Evolutionary conservation across 2,797 vertebrate species (phyloP).

Genomic region (Enteromius radiatus): DNA sequence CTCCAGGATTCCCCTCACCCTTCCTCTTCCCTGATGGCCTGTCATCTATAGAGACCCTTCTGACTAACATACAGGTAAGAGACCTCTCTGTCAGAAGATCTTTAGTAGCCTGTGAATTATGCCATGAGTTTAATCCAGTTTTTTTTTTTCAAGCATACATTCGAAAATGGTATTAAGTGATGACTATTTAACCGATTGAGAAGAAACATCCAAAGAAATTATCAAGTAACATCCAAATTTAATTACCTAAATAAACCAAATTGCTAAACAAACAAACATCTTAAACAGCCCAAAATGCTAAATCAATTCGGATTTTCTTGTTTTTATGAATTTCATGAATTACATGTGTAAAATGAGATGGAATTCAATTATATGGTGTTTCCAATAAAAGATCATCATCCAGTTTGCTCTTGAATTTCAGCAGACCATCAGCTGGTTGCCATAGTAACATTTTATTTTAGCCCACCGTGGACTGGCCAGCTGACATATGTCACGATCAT

Average conservation of each 20-base stretch:
- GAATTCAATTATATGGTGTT: background rate
- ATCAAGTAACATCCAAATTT: background rate
- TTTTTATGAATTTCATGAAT: background rate
- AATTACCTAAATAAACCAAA: background rate
- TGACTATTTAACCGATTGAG: background rate
- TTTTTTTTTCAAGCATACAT: background rate
- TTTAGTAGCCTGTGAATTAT: background rate
- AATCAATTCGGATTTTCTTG: background rate
- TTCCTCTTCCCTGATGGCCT: conserved; percentile 98
- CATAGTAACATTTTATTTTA: conserved; percentile 11
- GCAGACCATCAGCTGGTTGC: conserved; percentile 4
- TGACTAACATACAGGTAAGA: conserved; percentile 94
- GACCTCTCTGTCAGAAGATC: background rate
- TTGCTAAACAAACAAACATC: background rate
- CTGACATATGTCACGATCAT: conserved; percentile 27
- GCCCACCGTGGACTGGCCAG: conserved; percentile 13
- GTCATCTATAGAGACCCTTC: conserved; percentile 99
- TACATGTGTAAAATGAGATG: background rate
- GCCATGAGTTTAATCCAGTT: background rate
- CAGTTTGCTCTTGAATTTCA: conserved; percentile 3
- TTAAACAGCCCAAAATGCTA: background rate
- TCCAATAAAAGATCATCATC: conserved; percentile 3
- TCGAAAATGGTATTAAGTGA: background rate
- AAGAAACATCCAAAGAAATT: background rate
- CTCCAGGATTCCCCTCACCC: conserved; percentile 96